These are phyloP conservation scores for Strigamia crassipes DNA, from an alignment of 2,888 invertebrate genomes.

Conservation along the genomic window DNA sequence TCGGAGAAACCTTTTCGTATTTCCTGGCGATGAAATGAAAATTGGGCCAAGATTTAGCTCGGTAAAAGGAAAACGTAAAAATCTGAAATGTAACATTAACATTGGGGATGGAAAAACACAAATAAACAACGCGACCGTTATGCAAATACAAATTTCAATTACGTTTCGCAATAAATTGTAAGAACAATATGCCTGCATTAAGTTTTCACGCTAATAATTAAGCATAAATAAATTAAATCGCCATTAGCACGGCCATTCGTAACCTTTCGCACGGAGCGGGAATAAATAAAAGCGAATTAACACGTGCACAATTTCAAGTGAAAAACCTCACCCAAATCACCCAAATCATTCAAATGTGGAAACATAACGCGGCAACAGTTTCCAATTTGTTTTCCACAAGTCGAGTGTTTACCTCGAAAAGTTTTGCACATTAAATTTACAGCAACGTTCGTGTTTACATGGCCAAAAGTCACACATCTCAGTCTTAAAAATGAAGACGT, in stretches of 20 bases:
- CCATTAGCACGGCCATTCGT: background rate
- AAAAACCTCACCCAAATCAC: too few relatives aligned
- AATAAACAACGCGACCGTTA: background rate
- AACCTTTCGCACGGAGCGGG: too few relatives aligned
- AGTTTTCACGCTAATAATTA: background rate
- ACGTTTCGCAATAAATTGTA: background rate
- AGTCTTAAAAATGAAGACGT: conserved; percentile 39
- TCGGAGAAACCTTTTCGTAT: too few relatives aligned
- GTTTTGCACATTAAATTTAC: background rate
- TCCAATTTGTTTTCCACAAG: background rate
- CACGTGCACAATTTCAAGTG: background rate
- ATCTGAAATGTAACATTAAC: background rate
- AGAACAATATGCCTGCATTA: background rate
- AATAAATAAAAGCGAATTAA: too few relatives aligned
- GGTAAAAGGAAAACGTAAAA: background rate
- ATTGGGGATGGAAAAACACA: background rate
- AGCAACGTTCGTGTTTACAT: conserved; percentile 15
- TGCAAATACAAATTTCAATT: background rate
- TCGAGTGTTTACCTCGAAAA: conserved; percentile 14
- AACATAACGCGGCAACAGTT: background rate
- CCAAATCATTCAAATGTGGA: background rate
- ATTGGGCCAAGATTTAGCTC: too few relatives aligned
- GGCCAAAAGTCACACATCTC: conserved; percentile 38
- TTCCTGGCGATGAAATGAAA: too few relatives aligned
- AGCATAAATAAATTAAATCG: background rate